phyloP scores from a whole-genome alignment of 2,888 invertebrate species.

The Apodemia mormo region DNA sequence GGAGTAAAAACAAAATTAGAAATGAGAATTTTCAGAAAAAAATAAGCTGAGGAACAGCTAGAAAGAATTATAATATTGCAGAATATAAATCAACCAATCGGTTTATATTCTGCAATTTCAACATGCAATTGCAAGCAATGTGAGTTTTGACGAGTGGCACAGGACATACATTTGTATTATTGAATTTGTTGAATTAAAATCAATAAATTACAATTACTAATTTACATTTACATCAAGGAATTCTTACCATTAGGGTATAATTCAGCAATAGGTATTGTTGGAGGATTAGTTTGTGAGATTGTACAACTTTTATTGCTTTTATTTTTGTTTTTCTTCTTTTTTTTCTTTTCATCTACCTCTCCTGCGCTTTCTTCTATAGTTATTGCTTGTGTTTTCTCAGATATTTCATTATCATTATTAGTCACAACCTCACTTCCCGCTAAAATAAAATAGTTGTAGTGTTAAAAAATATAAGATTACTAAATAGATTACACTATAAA shows the following conservation, averaged over 20 bases:
- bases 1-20: too few species aligned
- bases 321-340: slow-evolving; percentile 85
- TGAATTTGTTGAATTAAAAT: too few species aligned
- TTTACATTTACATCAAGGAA: too few species aligned
- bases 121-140: too few species aligned
- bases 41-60: too few species aligned
- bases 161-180: too few species aligned
- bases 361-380: slow-evolving; percentile 69
- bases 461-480: background rate
- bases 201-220: too few species aligned
- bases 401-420: slow-evolving; percentile 47
- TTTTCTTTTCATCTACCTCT: slow-evolving; percentile 81
- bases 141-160: too few species aligned
- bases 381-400: slow-evolving; percentile 59
- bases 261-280: slow-evolving; percentile 92
- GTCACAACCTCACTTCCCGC: slow-evolving; percentile 42
- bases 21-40: too few species aligned
- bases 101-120: too few species aligned
- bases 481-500: slow-evolving; percentile 10
- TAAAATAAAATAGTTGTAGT: slow-evolving; percentile 31
- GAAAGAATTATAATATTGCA: too few species aligned
- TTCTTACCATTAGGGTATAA: slow-evolving; percentile 89
- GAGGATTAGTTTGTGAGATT: slow-evolving; percentile 89
- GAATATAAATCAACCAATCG: too few species aligned
- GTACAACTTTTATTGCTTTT: slow-evolving; percentile 67